Conservation (phyloP, 2,113 vertebrate genomes). For the Oriolus oriolus region DNA sequence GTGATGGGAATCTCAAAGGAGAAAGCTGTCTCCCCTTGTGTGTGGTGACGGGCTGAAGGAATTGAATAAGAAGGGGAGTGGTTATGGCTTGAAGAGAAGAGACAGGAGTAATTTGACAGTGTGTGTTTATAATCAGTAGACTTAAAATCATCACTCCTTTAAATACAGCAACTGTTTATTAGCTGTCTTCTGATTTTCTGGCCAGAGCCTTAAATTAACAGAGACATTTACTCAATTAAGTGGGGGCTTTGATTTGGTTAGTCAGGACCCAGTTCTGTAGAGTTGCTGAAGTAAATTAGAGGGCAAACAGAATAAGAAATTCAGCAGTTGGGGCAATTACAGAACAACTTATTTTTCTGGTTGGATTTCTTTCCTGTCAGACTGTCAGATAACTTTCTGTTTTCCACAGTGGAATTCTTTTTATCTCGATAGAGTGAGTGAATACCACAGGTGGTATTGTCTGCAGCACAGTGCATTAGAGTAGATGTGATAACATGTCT, state of each 20-base stretch:
- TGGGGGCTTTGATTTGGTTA: conserved; percentile 48
- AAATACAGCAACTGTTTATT: conserved; percentile 59
- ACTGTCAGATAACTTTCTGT: conserved; percentile 2
- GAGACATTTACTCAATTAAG: conserved; percentile 38
- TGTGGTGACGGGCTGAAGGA: neutral
- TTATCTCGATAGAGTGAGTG: neutral
- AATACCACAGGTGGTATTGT: neutral
- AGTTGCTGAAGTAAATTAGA: conserved; percentile 32
- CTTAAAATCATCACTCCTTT: conserved; percentile 27
- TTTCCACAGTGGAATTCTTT: neutral
- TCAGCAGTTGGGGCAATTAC: neutral
- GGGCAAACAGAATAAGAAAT: neutral
- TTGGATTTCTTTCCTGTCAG: neutral
- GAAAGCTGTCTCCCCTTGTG: neutral
- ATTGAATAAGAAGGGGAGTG: conserved; percentile 15
- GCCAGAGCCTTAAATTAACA: conserved; percentile 40
- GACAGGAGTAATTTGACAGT: neutral
- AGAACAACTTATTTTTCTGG: conserved; percentile 7
- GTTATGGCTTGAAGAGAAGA: conserved; percentile 4
- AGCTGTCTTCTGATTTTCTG: conserved; percentile 51
- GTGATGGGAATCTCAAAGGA: conserved; percentile 39
- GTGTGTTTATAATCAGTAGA: conserved; percentile 28
- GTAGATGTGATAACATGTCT: neutral
- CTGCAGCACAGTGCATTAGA: neutral
- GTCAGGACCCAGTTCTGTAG: neutral